Evolutionary conservation across 2,888 invertebrate genomes (phyloP), one percentile per base, ranked within the genome.

Genomic region (Drosophila mulleri): DNA sequence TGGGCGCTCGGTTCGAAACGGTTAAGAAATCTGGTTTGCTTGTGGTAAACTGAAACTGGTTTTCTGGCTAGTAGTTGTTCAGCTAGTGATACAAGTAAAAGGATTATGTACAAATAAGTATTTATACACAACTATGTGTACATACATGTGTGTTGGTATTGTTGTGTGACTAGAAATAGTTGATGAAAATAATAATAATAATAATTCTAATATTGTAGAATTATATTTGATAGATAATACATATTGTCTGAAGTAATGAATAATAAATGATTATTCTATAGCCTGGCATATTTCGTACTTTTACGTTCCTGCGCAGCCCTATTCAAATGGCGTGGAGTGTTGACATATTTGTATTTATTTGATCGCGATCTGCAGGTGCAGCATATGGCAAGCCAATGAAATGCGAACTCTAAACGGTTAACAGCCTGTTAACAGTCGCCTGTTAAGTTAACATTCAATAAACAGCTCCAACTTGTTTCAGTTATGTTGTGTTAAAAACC

Each of bases 301-400:
- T 52, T 20, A 32, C 0, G 14, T 32, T 32, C 32, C 29, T 2
- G 0, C 53, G n/a, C 39, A 45, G 20, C 26, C 59, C 58, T 77
- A 77, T 57, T 50, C 23, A 45, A n/a, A 8, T 64, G 42, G 6
- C 62, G 32, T 26, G 59, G 11, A 66, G 42, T 78, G 74, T 76
- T 26, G 56, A 63, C 66, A 70, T 78, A 57, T 63, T 70, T 69
- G 65, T 69, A 63, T 77, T 74, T 74, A 78, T 74, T 78, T 66
- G 57, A 68, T 76, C 67, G 56, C 65, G 70, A 83, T 85, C 85
- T 82, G 82, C 82, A 82, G 82, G 86, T 83, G 83, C 82, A 77
- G 76, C 76, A 65, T 61, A 66, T 74, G 67, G 62, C 59, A 35
- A 61, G 60, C 64, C 48, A 71, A 78, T 71, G 77, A 65, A 73